phyloP scores from a whole-genome alignment of 2,113 vertebrate genomes.

The Theristicus caerulescens region DNA sequence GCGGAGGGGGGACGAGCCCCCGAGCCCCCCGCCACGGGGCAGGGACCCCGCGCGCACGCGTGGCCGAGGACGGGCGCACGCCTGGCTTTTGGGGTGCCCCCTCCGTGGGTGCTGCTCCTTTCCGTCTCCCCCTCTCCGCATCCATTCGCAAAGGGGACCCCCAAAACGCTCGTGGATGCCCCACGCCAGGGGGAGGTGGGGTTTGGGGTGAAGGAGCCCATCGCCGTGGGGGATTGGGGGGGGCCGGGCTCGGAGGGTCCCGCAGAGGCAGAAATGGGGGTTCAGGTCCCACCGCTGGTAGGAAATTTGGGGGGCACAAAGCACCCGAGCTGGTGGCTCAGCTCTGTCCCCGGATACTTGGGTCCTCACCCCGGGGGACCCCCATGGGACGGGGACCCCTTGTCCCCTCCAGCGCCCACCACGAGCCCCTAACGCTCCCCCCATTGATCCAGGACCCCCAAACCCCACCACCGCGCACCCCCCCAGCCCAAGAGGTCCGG shows the following conservation, averaged over 20 bases:
- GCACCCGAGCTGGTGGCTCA: neutral
- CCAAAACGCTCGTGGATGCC: no score
- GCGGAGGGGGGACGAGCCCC: neutral
- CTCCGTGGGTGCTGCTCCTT: neutral
- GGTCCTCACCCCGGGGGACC: neutral
- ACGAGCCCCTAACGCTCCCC: no score
- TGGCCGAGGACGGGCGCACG: neutral
- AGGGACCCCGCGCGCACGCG: neutral
- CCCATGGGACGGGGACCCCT: no score
- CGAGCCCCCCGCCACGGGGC: neutral
- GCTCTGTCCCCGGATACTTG: neutral
- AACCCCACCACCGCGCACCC: neutral
- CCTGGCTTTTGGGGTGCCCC: neutral
- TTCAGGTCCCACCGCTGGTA: neutral
- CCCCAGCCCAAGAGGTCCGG: neutral
- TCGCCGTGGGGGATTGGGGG: no score
- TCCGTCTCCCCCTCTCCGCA: neutral
- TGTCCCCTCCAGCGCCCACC: no score
- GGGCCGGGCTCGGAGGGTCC: neutral
- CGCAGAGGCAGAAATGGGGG: neutral
- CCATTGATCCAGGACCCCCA: neutral
- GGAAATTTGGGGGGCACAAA: neutral
- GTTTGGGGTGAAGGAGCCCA: neutral
- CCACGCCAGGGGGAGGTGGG: neutral
- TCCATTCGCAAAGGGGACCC: neutral